Percentiles rank a stretch among this genome's conserved stretches.
These are phyloP conservation scores for Cebus imitator DNA, from an alignment of 2,113 vertebrate species.

Conservation along the genomic window DNA sequence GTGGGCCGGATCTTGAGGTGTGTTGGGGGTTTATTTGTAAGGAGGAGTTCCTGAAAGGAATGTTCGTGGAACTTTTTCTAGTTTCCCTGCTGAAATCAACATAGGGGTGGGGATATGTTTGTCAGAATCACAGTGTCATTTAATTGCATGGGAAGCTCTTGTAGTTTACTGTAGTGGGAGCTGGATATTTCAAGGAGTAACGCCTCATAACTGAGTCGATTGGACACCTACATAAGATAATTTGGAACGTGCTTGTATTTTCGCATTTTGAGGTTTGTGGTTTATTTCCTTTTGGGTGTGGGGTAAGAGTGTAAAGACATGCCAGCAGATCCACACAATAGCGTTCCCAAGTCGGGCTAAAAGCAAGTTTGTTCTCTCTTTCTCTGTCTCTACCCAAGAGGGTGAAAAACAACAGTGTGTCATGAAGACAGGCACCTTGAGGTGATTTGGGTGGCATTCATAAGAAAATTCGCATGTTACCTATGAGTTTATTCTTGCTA, in stretches of 20 bases:
- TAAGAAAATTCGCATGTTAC: background rate
- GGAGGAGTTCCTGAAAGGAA: background rate
- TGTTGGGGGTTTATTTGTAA: background rate
- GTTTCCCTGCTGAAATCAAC: constrained; percentile 26
- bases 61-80: constrained; percentile 62
- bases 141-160: background rate
- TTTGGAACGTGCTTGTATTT: background rate
- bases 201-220: background rate
- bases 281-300: background rate
- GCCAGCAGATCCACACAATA: background rate
- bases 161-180: background rate
- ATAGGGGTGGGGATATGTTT: background rate
- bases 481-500: background rate
- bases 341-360: background rate
- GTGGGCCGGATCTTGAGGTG: background rate
- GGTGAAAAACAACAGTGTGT: background rate
- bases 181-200: background rate
- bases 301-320: background rate
- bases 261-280: background rate
- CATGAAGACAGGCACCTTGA: background rate
- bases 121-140: background rate
- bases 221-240: background rate
- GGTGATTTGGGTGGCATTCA: background rate
- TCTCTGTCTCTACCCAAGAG: background rate
- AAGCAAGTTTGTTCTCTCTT: background rate